Evolutionary conservation across 1,140 invertebrate species (phyloP).

Genomic region (Polypedilum pembai): DNA sequence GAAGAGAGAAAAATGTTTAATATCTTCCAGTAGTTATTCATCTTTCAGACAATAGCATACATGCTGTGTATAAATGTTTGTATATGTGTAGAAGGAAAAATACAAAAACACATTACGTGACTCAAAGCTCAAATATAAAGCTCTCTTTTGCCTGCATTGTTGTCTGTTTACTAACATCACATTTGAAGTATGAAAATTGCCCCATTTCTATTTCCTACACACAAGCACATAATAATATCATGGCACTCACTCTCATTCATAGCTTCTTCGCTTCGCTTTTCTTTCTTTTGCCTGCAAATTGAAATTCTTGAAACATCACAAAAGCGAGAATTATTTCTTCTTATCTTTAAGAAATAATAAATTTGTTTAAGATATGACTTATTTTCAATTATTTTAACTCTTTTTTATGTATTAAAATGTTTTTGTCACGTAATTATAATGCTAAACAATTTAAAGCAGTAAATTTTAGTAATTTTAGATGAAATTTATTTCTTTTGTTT

Average conservation of each 20-base stretch:
- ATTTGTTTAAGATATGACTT: too few species aligned
- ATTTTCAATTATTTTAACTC: too few species aligned
- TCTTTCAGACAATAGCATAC: neutral
- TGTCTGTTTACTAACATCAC: neutral
- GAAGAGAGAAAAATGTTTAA: neutral
- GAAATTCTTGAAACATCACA: constrained; percentile 4
- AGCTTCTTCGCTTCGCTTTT: neutral
- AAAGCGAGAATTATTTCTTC: neutral
- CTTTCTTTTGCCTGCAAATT: neutral
- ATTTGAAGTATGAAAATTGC: constrained; percentile 18
- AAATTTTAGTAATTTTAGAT: too few species aligned
- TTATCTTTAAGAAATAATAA: neutral
- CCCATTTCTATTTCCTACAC: neutral
- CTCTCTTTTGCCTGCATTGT: neutral
- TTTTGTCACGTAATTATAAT: too few species aligned
- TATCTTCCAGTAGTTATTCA: neutral
- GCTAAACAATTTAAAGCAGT: too few species aligned
- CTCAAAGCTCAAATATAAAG: neutral
- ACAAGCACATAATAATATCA: neutral
- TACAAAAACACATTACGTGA: constrained; percentile 14
- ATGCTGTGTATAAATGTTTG: too few species aligned
- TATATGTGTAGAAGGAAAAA: neutral
- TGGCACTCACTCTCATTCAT: neutral
- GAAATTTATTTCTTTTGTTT: too few species aligned
- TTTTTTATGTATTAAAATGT: too few species aligned